Conservation (phyloP, 2,797 vertebrate species). For the Cuniculus paca region DNA sequence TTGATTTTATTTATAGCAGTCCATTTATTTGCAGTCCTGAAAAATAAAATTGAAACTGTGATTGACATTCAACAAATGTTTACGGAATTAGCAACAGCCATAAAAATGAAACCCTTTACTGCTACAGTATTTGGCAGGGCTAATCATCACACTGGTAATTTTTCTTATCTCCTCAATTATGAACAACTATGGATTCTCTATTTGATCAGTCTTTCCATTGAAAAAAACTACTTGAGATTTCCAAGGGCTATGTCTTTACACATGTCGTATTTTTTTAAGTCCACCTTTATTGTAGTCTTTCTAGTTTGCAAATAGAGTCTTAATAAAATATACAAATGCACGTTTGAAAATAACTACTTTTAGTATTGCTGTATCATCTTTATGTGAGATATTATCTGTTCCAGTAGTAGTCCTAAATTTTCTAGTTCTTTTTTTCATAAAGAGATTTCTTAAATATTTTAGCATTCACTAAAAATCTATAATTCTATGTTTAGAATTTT, state of each 20-base stretch:
- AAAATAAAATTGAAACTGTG: constrained; percentile 37
- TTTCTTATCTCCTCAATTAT: neutral
- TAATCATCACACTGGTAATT: neutral
- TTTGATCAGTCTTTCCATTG: neutral
- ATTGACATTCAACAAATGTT: constrained; percentile 53
- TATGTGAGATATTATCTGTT: neutral
- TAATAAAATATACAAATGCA: neutral
- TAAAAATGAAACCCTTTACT: neutral
- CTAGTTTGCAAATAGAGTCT: neutral
- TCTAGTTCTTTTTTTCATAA: neutral
- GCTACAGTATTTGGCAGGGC: neutral
- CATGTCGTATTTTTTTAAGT: neutral
- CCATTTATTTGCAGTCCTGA: constrained; percentile 2
- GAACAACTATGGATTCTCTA: neutral
- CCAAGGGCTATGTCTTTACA: neutral
- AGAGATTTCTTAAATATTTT: neutral
- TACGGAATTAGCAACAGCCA: neutral
- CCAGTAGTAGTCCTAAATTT: neutral
- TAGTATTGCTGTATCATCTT: constrained; percentile 3
- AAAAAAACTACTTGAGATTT: neutral
- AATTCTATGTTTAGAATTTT: neutral
- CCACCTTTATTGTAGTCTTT: neutral
- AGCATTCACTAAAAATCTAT: neutral
- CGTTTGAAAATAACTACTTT: neutral
- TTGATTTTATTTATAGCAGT: constrained; percentile 38